Percentiles rank a stretch among this genome's conserved stretches.
These are phyloP conservation scores for Chaetogeoica ovagalla DNA, from an alignment of 2,888 invertebrate genomes.

Conservation along the genomic window DNA sequence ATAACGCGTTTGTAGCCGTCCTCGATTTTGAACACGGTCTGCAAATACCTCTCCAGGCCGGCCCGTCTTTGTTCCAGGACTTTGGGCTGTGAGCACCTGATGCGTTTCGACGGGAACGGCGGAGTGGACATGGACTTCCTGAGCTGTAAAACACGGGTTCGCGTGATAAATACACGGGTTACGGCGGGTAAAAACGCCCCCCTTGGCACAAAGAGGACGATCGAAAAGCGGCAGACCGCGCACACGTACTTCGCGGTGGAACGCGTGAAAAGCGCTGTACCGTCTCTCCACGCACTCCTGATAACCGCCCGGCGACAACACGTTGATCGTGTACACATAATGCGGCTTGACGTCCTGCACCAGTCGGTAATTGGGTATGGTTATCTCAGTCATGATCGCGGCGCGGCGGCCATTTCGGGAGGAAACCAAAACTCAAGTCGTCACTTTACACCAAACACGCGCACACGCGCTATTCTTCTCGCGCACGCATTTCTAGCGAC, in stretches of 20 bases:
- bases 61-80: constrained; percentile 65
- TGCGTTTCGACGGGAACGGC: constrained; percentile 66
- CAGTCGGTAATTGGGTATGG: constrained; percentile 55
- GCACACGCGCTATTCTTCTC: no score
- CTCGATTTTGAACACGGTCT: constrained; percentile 61
- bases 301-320: constrained; percentile 59
- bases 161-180: background rate
- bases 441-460: no score
- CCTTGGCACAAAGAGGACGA: no score
- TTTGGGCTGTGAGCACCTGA: constrained; percentile 64
- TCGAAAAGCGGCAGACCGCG: background rate
- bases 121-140: constrained; percentile 64
- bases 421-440: background rate
- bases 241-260: constrained; percentile 63
- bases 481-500: no score
- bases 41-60: constrained; percentile 64
- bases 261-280: constrained; percentile 65
- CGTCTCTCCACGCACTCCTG: constrained; percentile 62
- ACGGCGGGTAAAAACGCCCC: background rate
- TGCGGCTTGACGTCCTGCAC: constrained; percentile 61
- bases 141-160: constrained; percentile 58
- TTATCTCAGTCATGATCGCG: constrained; percentile 53
- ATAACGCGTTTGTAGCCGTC: constrained; percentile 61
- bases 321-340: constrained; percentile 62
- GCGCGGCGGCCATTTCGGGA: background rate